phyloP scores from a whole-genome alignment of 2,797 vertebrate species.

The Meriones psammophilus region DNA sequence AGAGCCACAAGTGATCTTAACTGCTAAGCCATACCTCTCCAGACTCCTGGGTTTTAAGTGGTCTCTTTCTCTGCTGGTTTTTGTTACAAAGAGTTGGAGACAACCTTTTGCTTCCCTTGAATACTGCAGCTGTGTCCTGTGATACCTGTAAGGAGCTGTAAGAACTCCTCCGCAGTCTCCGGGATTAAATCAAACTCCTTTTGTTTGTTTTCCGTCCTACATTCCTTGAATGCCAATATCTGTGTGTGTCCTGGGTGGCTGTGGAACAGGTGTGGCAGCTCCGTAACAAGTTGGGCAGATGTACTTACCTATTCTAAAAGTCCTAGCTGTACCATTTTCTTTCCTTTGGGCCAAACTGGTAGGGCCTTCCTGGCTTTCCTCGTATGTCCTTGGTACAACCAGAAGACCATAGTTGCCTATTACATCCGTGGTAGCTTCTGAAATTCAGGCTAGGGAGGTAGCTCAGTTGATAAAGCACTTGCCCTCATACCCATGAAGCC shows the following conservation, averaged over 20 bases:
- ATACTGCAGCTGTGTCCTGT: neutral
- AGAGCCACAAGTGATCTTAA: neutral
- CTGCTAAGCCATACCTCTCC: neutral
- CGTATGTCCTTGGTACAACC: too few relatives aligned
- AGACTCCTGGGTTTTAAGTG: neutral
- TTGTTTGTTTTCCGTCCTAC: neutral
- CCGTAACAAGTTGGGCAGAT: fast-evolving
- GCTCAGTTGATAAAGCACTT: neutral
- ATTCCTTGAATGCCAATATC: neutral
- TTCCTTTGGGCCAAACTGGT: neutral
- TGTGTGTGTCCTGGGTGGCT: too few relatives aligned
- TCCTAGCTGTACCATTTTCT: neutral
- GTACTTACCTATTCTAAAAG: fast-evolving
- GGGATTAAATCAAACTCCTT: neutral
- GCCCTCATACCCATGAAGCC: neutral
- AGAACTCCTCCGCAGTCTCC: neutral
- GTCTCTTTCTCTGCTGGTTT: neutral
- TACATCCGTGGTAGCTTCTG: fast-evolving
- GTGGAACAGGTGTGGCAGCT: neutral
- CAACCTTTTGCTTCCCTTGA: neutral
- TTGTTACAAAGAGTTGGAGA: neutral
- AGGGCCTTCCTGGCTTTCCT: neutral
- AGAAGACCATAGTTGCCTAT: neutral
- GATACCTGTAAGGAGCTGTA: neutral
- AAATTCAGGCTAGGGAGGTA: neutral